phyloP scores from a whole-genome alignment of 2,113 vertebrate genomes.

The Cercopithecus mona region DNA sequence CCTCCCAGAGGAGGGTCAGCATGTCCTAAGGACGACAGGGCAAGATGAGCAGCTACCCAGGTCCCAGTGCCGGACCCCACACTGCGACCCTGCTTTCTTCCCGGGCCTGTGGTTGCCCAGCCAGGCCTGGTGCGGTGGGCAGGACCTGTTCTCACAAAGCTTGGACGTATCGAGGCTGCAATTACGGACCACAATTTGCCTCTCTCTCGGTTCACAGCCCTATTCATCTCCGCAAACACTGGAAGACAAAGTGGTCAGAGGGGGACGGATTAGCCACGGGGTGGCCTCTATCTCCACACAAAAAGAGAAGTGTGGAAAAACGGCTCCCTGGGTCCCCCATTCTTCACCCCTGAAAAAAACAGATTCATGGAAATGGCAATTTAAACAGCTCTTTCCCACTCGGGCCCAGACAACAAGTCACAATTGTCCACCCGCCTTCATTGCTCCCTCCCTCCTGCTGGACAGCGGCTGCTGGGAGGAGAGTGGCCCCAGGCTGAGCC shows the following conservation, averaged over 20 bases:
- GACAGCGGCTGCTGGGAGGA: background rate
- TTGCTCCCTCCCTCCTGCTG: background rate
- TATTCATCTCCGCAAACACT: conserved; percentile 81
- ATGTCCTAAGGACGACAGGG: fast-evolving
- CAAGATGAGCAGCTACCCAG: too few species aligned
- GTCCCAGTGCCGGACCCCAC: fast-evolving
- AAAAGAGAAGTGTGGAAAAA: conserved; percentile 82
- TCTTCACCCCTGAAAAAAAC: conserved; percentile 77
- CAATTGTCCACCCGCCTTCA: background rate
- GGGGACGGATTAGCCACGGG: conserved; percentile 82
- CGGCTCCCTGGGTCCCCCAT: conserved; percentile 75
- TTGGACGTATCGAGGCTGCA: conserved; percentile 74
- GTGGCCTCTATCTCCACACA: conserved; percentile 86
- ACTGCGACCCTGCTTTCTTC: fast-evolving
- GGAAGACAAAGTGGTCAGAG: conserved; percentile 78
- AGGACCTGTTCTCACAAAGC: conserved; percentile 56
- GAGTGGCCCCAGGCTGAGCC: background rate
- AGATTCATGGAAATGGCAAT: conserved; percentile 80
- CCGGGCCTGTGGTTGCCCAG: fast-evolving
- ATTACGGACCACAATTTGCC: conserved; percentile 74
- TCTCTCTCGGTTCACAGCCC: conserved; percentile 78
- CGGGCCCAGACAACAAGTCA: conserved; percentile 80
- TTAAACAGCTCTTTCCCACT: conserved; percentile 84
- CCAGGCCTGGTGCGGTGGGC: fast-evolving
- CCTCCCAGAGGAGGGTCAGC: too few species aligned